Base-by-base conservation (phyloP, 1,140 invertebrate species). In the Leptopilina clavipes region DNA sequence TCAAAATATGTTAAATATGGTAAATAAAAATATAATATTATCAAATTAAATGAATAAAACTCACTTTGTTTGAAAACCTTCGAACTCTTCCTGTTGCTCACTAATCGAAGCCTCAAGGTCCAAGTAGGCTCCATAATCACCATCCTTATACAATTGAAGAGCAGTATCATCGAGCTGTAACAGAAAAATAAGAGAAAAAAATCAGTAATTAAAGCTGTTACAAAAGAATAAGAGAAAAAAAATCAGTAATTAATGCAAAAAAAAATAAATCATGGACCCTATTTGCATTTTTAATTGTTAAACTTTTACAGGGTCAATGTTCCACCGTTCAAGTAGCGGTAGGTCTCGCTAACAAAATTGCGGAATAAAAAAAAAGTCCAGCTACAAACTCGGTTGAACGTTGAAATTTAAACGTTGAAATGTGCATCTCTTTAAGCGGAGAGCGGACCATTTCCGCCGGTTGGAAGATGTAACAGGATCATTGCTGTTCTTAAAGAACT, bases 121-220 rank as follows among this genome's bases (percentile, higher is more conserved):
- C 89, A 99, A 91, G 90, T 99, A 99, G 71, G 96, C 94, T n/a
- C 97, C 97, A 90, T 97, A 98, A 89, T 98, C 97, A 80, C 97
- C 96, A 91, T 98, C 97, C 91, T 97, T 97, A 91, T 98, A 99
- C 73, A 99, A 93, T 91, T 99, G 98, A 70, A 99, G 92, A 19
- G 97, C 96, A 76, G 96, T 97, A 92, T 99, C 98, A 90, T 99
- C 98, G 89, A 99, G 92, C 98, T 99, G 93, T 52, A 94, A 95
- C 82, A 89, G 71, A 84, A 31, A 78, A 85, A 79, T 77, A 84
- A 81, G 72, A 72, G 48, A n/a, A 75, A 73, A 82, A 11, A 84
- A 83, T 83, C 81, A n/a, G n/a, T n/a, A n/a, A n/a, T n/a, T n/a
- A n/a, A n/a, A n/a, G 1, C 25, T n/a, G n/a, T n/a, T n/a, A n/a